These are phyloP conservation scores for Gobio occitaniae DNA, from an alignment of 2,797 vertebrate species.

Conservation along the genomic window DNA sequence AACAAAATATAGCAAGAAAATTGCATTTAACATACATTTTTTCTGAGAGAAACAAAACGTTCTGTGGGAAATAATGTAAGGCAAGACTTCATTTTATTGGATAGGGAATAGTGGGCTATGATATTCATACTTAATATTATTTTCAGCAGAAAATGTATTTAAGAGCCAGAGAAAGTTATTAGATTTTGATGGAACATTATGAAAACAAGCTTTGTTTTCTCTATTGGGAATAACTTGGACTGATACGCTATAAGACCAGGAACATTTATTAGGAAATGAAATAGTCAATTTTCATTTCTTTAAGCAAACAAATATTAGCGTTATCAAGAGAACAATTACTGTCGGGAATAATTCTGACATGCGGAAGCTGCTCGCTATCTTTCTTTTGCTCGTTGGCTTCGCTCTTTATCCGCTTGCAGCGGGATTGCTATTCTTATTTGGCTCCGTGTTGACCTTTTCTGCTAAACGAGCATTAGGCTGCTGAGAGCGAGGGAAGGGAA, in stretches of 20 bases:
- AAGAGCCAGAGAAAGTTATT: neutral
- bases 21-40: neutral
- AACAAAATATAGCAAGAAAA: neutral
- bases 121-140: constrained; percentile 1
- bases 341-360: constrained; percentile 23
- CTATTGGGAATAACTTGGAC: neutral
- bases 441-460: constrained; percentile 52
- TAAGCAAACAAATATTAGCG: constrained; percentile 49
- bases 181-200: constrained; percentile 16
- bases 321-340: constrained; percentile 42
- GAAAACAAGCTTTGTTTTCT: neutral
- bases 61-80: neutral
- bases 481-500: constrained; percentile 16
- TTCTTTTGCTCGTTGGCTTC: constrained; percentile 1
- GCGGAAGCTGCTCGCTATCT: constrained; percentile 13
- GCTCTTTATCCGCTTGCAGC: constrained; percentile 15
- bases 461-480: constrained; percentile 50
- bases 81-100: constrained; percentile 3
- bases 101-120: neutral
- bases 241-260: neutral
- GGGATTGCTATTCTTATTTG: constrained; percentile 48
- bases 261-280: constrained; percentile 24
- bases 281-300: neutral
- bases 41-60: neutral
- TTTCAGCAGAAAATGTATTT: constrained; percentile 21